phyloP scores from a whole-genome alignment of 2,797 vertebrate genomes.

The Psittacula echo region DNA sequence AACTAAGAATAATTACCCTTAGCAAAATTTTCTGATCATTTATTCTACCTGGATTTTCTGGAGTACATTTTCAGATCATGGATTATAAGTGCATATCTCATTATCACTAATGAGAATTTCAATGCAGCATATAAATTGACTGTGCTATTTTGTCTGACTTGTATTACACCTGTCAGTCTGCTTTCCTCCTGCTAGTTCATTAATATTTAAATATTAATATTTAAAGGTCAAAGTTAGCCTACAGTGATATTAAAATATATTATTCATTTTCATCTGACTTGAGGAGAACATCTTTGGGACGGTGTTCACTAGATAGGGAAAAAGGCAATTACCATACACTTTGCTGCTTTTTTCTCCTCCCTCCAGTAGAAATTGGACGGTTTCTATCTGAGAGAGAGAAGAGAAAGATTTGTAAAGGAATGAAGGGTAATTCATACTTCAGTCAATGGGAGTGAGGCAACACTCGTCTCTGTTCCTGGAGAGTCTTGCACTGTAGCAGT shows the following conservation, averaged over 20 bases:
- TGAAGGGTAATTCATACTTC: background rate
- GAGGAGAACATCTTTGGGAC: background rate
- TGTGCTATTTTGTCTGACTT: constrained; percentile 74
- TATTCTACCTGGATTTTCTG: constrained; percentile 64
- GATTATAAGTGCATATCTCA: constrained; percentile 65
- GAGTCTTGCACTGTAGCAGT: background rate
- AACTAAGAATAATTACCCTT: constrained; percentile 53
- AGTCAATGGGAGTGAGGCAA: background rate
- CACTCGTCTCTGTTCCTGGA: background rate
- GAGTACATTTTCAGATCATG: constrained; percentile 42
- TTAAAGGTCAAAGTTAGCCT: constrained; percentile 78
- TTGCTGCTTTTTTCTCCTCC: background rate
- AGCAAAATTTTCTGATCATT: constrained; percentile 66
- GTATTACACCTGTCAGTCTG: constrained; percentile 78
- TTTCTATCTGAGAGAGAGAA: background rate
- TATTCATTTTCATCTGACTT: constrained; percentile 63
- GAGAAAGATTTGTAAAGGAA: background rate
- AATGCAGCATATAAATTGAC: constrained; percentile 70
- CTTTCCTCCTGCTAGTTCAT: constrained; percentile 71
- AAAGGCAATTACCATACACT: constrained; percentile 25
- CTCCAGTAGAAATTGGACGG: background rate
- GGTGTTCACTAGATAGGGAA: background rate
- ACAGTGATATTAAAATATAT: constrained; percentile 70
- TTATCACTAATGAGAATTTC: constrained; percentile 79
- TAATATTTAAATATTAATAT: constrained; percentile 79